These are phyloP conservation scores for Cephonodes hylas DNA, from an alignment of 2,888 invertebrate genomes.

Conservation along the genomic window DNA sequence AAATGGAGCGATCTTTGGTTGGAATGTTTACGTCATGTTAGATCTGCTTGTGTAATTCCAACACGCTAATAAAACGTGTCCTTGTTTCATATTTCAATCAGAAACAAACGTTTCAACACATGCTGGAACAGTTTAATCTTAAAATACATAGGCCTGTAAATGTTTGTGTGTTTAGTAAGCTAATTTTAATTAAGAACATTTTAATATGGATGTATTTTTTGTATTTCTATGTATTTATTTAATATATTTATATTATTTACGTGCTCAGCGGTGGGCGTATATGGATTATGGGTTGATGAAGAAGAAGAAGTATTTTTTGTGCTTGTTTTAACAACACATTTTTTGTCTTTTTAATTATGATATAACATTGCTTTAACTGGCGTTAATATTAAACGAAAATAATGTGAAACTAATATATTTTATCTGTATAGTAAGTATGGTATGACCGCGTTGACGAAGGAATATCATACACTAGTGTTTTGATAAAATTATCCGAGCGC, in stretches of 20 bases:
- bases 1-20: slow-evolving; percentile 47
- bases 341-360: no score
- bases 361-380: no score
- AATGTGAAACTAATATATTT: no score
- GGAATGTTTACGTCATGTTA: slow-evolving; percentile 38
- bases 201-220: no score
- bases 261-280: no score
- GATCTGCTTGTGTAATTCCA: neutral
- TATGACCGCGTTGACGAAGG: neutral
- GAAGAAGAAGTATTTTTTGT: no score
- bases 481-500: slow-evolving; percentile 4
- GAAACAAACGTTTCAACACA: slow-evolving; percentile 1
- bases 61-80: neutral
- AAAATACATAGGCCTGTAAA: neutral
- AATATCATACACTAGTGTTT: slow-evolving; percentile 5
- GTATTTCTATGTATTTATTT: no score
- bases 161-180: neutral
- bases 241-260: no score
- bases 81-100: neutral
- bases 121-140: neutral
- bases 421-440: neutral
- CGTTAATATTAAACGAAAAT: no score
- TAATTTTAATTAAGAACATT: no score
- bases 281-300: no score
- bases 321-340: no score